Conservation (phyloP, 2,797 vertebrate species). For the Acipenser oxyrinchus region DNA sequence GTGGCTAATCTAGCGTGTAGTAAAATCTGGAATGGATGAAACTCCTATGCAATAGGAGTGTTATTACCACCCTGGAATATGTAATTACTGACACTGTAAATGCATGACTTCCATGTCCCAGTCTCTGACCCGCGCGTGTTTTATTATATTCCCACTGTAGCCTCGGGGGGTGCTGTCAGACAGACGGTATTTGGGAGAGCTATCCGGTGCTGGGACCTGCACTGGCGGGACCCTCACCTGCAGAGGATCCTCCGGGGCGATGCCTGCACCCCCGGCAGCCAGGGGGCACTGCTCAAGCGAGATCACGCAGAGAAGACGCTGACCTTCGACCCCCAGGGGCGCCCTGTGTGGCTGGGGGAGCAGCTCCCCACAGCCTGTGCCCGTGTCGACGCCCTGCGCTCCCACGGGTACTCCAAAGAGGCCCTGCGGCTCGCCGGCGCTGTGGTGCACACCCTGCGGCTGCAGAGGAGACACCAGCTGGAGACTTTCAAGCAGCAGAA, state of each 20-base stretch:
- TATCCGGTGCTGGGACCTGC: conserved; percentile 42
- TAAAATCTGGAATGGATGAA: too few species aligned
- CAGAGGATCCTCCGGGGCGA: conserved; percentile 40
- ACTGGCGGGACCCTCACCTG: conserved; percentile 46
- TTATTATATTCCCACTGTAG: conserved; percentile 5
- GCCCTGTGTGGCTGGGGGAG: conserved; percentile 49
- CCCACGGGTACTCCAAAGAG: conserved; percentile 47
- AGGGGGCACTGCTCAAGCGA: conserved; percentile 31
- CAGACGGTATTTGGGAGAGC: conserved; percentile 47
- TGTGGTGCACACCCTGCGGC: conserved; percentile 42
- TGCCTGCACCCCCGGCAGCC: conserved; percentile 5
- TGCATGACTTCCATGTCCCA: too few species aligned
- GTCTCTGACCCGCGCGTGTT: too few species aligned
- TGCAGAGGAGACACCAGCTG: conserved; percentile 46
- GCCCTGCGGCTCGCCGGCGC: conserved; percentile 47
- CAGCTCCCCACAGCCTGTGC: conserved; percentile 52
- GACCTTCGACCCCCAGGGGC: conserved; percentile 48
- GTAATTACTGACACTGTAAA: too few species aligned
- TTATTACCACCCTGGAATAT: too few species aligned
- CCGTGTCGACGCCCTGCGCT: conserved; percentile 49
- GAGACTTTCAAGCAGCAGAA: conserved; percentile 49
- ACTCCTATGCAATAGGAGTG: too few species aligned
- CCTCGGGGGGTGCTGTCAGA: conserved; percentile 14
- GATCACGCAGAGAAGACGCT: conserved; percentile 29
- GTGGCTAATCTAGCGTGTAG: too few species aligned